These are phyloP conservation scores for Aplysina aerophoba DNA, from an alignment of 37 sponge, comb jelly and placozoan species.

Conservation along the genomic window DNA sequence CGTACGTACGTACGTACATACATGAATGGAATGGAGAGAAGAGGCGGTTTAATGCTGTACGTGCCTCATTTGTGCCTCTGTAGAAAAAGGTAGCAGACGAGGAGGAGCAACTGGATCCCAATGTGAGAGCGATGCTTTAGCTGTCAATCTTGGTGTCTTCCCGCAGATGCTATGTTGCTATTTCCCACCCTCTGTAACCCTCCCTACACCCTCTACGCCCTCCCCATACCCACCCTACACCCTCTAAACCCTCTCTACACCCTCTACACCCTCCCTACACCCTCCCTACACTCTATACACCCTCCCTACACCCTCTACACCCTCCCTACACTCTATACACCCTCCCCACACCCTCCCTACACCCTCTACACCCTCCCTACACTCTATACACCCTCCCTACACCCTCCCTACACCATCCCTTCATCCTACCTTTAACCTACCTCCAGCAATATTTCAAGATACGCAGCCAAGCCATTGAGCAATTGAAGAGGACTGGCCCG, in stretches of 20 bases:
- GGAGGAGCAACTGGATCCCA: slow-evolving; percentile 90
- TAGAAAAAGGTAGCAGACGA: slow-evolving; percentile 19
- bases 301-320: not conserved
- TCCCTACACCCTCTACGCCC: no score
- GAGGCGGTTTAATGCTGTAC: not conserved
- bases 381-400: no score
- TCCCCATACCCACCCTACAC: no score
- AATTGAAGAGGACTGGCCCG: slow-evolving; percentile 72
- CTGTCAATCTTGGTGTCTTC: no score
- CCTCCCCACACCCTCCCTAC: no score
- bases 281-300: not conserved
- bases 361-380: no score
- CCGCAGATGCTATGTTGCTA: not conserved
- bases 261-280: not conserved
- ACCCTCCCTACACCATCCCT: no score
- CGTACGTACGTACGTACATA: slow-evolving; percentile 2
- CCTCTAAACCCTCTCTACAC: no score
- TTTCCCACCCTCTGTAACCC: not conserved
- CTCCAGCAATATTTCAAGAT: slow-evolving; percentile 86
- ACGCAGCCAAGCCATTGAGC: slow-evolving; percentile 68
- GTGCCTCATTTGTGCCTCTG: not conserved
- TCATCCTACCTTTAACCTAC: not conserved
- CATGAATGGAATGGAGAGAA: not conserved
- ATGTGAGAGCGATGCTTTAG: slow-evolving; percentile 47
- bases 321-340: not conserved